Evolutionary conservation across 2,113 vertebrate species (phyloP).

Genomic region (Scomber scombrus): DNA sequence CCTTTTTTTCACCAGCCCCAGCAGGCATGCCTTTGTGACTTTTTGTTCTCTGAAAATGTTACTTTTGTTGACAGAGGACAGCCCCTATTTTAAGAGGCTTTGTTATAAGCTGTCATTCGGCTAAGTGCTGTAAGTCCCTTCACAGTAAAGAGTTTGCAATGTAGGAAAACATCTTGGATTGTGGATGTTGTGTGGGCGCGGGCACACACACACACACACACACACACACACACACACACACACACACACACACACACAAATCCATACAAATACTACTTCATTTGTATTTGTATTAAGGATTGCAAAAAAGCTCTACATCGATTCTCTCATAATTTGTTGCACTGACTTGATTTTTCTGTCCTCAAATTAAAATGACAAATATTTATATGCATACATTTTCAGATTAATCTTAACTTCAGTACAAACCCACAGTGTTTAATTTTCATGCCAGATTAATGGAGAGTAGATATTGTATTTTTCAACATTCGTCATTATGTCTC

Average conservation of each 20-base stretch:
- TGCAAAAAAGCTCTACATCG: slow-evolving; percentile 20
- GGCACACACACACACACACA: no score
- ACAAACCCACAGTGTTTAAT: slow-evolving; percentile 3
- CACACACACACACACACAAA: background rate
- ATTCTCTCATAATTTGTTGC: background rate
- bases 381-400: background rate
- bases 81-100: slow-evolving; percentile 44
- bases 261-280: background rate
- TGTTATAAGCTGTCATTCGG: slow-evolving; percentile 41
- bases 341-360: slow-evolving; percentile 23
- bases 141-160: slow-evolving; percentile 11
- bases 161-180: slow-evolving; percentile 31
- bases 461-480: background rate
- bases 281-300: slow-evolving; percentile 15
- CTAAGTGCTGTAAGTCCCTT: slow-evolving; percentile 34
- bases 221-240: background rate
- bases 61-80: slow-evolving; percentile 40
- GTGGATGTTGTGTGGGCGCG: background rate
- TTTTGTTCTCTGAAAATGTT: slow-evolving; percentile 38
- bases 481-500: background rate
- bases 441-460: background rate
- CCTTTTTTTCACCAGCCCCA: slow-evolving; percentile 33
- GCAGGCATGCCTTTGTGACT: slow-evolving; percentile 25
- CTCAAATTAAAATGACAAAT: background rate
- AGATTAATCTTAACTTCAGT: background rate